Evolutionary conservation across 2,888 invertebrate species (phyloP), one percentile per base, ranked within the genome.

Genomic region (Dexiosoma caninum): DNA sequence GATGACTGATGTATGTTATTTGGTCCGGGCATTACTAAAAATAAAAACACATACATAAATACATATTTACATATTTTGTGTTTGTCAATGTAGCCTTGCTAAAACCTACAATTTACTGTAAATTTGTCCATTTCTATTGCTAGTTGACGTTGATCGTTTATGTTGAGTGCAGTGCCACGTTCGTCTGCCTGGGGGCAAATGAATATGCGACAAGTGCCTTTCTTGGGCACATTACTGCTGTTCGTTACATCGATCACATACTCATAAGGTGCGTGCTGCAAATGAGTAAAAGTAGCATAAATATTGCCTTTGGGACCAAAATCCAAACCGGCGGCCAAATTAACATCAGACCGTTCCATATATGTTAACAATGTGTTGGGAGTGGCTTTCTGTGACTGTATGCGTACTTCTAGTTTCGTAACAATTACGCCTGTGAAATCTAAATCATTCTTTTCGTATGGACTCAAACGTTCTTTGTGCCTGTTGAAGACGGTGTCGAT

Each of bases 261-360:
- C 40, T 91, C 91, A 91, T 93, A 96, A 0, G 93, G 92, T 5
- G 92, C 91, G 86, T 96, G 94, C 90, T 96, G 95, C 78, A 96
- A 91, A 90, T 96, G 96, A 0, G 94, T 95, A 88, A 95, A 94
- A 23, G 94, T 91, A 0, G 93, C 95, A 59, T 92, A 93, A 1
- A 96, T 92, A 0, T 94, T 89, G 0, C 95, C 95, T 35, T 94
- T 92, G 0, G 93, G 93, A 1, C 92, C 92, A 89, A 96, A 96
- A 90, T 97, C 96, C 64, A 97, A 91, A 0, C 96, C 96, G 23
- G 95, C 92, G 0, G 95, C 94, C 51, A 97, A 89, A 87, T 96
- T 94, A 49, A 96, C 93, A 84, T 95, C 95, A 62, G 95, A 95
- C 87, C 93, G 92, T 91, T 94, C 94, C 96, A 96, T 96, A 90